Base-by-base conservation (phyloP, 2,888 invertebrate species). In the Leuctra nigra region DNA sequence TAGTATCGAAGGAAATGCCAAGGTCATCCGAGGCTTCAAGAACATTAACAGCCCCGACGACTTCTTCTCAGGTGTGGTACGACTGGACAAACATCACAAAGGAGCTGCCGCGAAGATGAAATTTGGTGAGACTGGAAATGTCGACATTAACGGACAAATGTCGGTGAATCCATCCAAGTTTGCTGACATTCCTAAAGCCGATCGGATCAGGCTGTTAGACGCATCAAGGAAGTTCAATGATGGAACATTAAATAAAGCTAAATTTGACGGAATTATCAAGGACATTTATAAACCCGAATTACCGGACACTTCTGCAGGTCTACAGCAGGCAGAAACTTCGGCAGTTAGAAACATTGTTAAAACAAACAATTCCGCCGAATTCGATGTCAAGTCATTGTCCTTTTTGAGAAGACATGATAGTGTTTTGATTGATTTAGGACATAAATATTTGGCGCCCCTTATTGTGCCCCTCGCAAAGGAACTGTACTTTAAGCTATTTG, bases 11-110 rank as follows among this genome's bases (percentile, higher is more conserved):
- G 38, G 41, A 9, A 16, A 25, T 29, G 54, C 39, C 9, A 24
- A 54, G 23, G 18, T 54, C 39, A 54, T 41, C 24, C 39, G 24
- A 44, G 20, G 54, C 14, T 29, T 54, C 29, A 41, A n/a, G 1
- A 41, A 35, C 11, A 50, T 50, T 35, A 50, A 23, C 33, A 50
- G 35, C 20, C 35, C 18, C 3, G 50, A 50, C 20, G 50, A 50
- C 11, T 50, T 50, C 50, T 50, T 50, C 22, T 33, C 50, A 4
- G 50, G 50, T 2, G 50, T 50, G 1, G 50, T 50, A 1, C 33
- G 50, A 13, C 18, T 22, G 11, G 22, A 50, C 33, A 33, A 50
- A 22, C 50, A 33, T n/a, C 33, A 33, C 20, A 14, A 20, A 2
- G 16, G 14, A 35, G 20, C 20, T 9, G 22, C 33, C 4, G 44